phyloP scores from a whole-genome alignment of 2,888 invertebrate genomes.

The Xestobium rufovillosum region DNA sequence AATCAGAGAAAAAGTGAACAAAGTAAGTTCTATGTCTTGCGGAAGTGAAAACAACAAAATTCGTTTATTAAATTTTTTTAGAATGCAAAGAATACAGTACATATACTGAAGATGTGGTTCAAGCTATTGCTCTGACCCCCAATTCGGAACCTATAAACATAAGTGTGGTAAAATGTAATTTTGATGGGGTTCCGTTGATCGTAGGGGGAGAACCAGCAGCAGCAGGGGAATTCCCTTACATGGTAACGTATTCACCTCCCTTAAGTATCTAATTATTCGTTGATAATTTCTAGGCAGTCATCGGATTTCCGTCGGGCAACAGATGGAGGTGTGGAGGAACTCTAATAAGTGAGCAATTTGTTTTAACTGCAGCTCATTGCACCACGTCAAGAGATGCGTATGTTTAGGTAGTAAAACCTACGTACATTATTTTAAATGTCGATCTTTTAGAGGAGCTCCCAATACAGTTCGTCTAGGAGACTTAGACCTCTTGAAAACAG shows the following conservation, averaged over 20 bases:
- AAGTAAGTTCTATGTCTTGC: constrained; percentile 27
- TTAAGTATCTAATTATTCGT: constrained; percentile 5
- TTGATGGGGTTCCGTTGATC: constrained; percentile 47
- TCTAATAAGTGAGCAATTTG: constrained; percentile 46
- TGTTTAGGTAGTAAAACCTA: constrained; percentile 19
- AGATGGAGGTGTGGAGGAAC: constrained; percentile 50
- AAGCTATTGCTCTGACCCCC: constrained; percentile 48
- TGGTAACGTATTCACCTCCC: constrained; percentile 41
- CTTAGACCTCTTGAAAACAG: constrained; percentile 45
- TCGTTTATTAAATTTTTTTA: constrained; percentile 35
- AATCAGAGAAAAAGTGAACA: constrained; percentile 30
- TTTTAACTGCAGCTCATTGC: constrained; percentile 57
- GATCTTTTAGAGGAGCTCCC: constrained; percentile 42
- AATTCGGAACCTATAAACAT: constrained; percentile 44
- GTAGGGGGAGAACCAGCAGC: constrained; percentile 51
- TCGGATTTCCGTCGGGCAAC: constrained; percentile 36
- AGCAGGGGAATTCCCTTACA: constrained; percentile 55
- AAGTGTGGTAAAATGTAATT: constrained; percentile 47
- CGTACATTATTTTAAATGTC: constrained; percentile 5
- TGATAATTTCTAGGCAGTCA: constrained; percentile 36
- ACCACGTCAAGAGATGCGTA: constrained; percentile 31
- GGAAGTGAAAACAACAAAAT: neutral
- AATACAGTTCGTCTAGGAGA: constrained; percentile 52
- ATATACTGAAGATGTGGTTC: constrained; percentile 43
- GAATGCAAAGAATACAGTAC: constrained; percentile 53